Percentiles rank a stretch among this genome's conserved stretches.
Conservation (phyloP, 2,797 vertebrate species). For the Champsocephalus gunnari region DNA sequence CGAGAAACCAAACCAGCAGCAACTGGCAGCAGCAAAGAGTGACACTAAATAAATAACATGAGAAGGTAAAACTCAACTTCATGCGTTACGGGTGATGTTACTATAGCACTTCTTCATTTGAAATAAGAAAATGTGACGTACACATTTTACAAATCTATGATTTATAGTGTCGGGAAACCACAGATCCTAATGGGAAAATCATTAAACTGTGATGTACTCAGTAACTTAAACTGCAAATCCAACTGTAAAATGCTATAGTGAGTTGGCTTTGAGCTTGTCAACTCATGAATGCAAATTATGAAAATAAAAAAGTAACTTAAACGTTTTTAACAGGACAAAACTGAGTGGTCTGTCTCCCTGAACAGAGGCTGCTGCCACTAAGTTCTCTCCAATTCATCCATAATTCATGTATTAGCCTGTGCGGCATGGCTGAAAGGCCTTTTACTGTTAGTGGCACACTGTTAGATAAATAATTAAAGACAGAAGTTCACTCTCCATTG, state of each 20-base stretch:
- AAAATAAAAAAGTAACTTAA: background rate
- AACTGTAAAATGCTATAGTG: background rate
- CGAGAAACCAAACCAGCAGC: too few relatives aligned
- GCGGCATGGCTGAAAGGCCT: slow-evolving; percentile 19
- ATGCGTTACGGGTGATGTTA: background rate
- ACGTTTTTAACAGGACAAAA: slow-evolving; percentile 15
- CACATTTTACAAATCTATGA: slow-evolving; percentile 5
- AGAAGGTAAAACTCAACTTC: background rate
- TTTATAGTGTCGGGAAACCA: slow-evolving; percentile 11
- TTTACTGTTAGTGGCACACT: slow-evolving; percentile 32
- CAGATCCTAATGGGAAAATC: slow-evolving; percentile 8
- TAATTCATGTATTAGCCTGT: slow-evolving; percentile 46
- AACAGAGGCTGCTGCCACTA: background rate
- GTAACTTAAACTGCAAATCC: background rate
- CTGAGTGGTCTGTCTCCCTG: background rate
- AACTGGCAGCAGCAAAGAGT: too few relatives aligned
- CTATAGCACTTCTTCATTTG: background rate
- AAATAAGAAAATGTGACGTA: background rate
- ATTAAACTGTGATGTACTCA: background rate
- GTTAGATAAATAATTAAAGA: slow-evolving; percentile 68
- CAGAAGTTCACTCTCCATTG: slow-evolving; percentile 36
- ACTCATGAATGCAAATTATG: background rate
- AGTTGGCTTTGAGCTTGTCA: background rate
- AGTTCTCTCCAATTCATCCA: slow-evolving; percentile 32
- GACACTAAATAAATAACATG: too few relatives aligned